Evolutionary conservation across 2,888 invertebrate species (phyloP).

Genomic region (Nomada fucata): DNA sequence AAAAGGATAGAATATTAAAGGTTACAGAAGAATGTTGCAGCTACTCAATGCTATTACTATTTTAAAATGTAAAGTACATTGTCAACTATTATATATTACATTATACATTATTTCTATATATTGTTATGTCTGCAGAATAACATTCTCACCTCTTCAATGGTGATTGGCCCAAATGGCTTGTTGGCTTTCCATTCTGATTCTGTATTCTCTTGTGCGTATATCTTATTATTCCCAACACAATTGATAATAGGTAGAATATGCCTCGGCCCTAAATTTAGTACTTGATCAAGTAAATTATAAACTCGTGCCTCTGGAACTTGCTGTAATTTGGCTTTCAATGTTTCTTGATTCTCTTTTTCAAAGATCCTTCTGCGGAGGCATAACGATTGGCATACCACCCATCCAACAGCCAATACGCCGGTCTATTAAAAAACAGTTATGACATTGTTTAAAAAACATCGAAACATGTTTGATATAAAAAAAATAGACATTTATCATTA

Average conservation of each 20-base stretch:
- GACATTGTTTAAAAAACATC: background rate
- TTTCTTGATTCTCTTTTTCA: slow-evolving; percentile 67
- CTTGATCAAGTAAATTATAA: slow-evolving; percentile 65
- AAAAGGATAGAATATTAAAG: background rate
- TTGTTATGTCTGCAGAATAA: slow-evolving; percentile 72
- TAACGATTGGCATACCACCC: slow-evolving; percentile 87
- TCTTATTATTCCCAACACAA: slow-evolving; percentile 64
- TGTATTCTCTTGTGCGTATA: slow-evolving; percentile 30
- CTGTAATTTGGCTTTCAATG: slow-evolving; percentile 68
- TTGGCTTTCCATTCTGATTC: slow-evolving; percentile 42
- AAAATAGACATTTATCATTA: too few species aligned
- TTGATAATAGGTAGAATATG: slow-evolving; percentile 74
- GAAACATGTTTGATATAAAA: too few species aligned
- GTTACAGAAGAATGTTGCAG: slow-evolving; percentile 1
- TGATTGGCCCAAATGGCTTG: slow-evolving; percentile 76
- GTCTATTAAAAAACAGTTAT: slow-evolving; percentile 84
- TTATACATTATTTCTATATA: slow-evolving; percentile 23
- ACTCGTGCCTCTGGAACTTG: slow-evolving; percentile 65
- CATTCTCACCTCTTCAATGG: slow-evolving; percentile 80
- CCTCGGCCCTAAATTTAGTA: slow-evolving; percentile 71
- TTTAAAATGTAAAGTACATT: slow-evolving; percentile 6
- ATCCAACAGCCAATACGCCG: slow-evolving; percentile 87
- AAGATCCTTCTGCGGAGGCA: slow-evolving; percentile 79
- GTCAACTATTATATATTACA: background rate
- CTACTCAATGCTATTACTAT: background rate